Evolutionary conservation across 2,113 vertebrate genomes (phyloP).

Genomic region (Shinisaurus crocodilurus): DNA sequence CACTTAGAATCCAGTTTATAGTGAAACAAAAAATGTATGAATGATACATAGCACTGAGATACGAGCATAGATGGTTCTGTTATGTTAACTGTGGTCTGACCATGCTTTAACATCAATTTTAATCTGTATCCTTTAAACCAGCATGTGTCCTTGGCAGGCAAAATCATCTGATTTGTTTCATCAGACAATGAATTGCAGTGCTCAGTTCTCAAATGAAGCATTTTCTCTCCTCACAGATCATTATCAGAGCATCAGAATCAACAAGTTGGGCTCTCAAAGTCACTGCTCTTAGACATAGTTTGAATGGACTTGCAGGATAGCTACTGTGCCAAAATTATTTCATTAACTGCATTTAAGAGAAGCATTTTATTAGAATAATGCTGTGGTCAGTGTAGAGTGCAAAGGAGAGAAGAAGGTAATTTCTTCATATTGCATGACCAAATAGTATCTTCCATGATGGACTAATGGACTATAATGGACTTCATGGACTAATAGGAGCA

Average conservation of each 20-base stretch:
- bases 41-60: neutral
- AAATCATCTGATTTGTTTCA: slow-evolving; percentile 1
- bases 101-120: slow-evolving; percentile 42
- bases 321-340: slow-evolving; percentile 15
- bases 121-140: slow-evolving; percentile 42
- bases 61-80: neutral
- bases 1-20: neutral
- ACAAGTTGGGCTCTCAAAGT: slow-evolving; percentile 33
- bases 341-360: slow-evolving; percentile 27
- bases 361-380: slow-evolving; percentile 6
- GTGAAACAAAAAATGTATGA: neutral
- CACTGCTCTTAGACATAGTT: slow-evolving; percentile 35
- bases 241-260: slow-evolving; percentile 46
- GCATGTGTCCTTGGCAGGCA: slow-evolving; percentile 26
- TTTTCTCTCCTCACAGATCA: slow-evolving; percentile 33
- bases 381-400: neutral
- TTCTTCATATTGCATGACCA: neutral
- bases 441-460: neutral
- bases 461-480: too few species aligned
- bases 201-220: slow-evolving; percentile 12
- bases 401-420: neutral
- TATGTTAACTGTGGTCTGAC: neutral
- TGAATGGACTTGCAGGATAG: slow-evolving; percentile 47
- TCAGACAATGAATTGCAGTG: slow-evolving; percentile 36
- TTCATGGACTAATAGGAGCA: too few species aligned